Evolutionary conservation across 53 echinoderm and acorn worm species (phyloP).

Genomic region (Mesocentrotus franciscanus): DNA sequence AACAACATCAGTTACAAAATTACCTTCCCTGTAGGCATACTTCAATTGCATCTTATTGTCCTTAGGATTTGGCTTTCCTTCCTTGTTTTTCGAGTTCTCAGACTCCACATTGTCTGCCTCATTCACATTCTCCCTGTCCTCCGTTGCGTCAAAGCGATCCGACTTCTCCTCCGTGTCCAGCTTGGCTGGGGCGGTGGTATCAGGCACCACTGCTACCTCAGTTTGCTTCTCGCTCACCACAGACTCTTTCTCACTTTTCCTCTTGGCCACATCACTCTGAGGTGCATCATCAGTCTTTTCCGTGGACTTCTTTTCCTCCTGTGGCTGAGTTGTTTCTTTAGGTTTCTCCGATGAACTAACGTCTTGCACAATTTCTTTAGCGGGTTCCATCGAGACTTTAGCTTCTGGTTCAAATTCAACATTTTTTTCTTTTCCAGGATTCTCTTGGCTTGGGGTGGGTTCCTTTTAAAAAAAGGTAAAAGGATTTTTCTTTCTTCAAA

Average conservation of each 20-base stretch:
- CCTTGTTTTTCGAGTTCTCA: slow-evolving; percentile 84
- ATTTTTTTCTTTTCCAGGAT: slow-evolving; percentile 37
- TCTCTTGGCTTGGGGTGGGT: slow-evolving; percentile 52
- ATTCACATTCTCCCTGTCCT: slow-evolving; percentile 82
- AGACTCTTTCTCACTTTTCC: slow-evolving; percentile 39
- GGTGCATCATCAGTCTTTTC: slow-evolving; percentile 54
- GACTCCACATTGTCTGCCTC: slow-evolving; percentile 80
- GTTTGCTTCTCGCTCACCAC: background rate
- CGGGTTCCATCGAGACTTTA: slow-evolving; percentile 19
- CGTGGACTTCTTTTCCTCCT: slow-evolving; percentile 48
- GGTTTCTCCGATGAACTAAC: slow-evolving; percentile 11
- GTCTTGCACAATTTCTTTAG: slow-evolving; percentile 24
- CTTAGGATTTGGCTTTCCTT: slow-evolving; percentile 74
- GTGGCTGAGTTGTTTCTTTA: slow-evolving; percentile 48
- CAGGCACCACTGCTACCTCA: slow-evolving; percentile 48
- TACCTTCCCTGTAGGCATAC: slow-evolving; percentile 99
- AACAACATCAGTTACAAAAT: slow-evolving; percentile 41
- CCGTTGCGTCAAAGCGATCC: slow-evolving; percentile 58
- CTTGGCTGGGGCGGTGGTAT: slow-evolving; percentile 57
- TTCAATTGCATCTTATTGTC: slow-evolving; percentile 99
- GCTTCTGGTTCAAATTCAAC: slow-evolving; percentile 36
- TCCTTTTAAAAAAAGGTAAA: background rate
- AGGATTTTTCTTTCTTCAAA: background rate
- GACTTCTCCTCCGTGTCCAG: slow-evolving; percentile 30
- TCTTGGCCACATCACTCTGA: slow-evolving; percentile 61